phyloP scores from a whole-genome alignment of 2,888 invertebrate species.

The Caenorhabditis drosophilae region DNA sequence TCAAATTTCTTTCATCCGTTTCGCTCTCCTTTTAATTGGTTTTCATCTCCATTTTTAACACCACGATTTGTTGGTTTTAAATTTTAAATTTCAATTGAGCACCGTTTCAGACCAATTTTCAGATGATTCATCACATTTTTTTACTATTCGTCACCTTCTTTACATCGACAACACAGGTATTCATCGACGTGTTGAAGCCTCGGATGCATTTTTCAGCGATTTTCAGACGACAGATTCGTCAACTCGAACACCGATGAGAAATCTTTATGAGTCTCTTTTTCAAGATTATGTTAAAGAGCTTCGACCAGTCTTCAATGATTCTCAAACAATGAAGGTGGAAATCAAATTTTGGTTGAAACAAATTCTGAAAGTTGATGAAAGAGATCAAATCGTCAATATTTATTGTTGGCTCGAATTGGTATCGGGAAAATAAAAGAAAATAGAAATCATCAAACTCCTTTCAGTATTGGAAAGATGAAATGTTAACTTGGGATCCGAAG shows the following conservation, averaged over 20 bases:
- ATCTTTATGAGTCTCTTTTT: conserved; percentile 57
- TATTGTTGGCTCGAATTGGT: conserved; percentile 65
- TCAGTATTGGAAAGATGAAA: conserved; percentile 63
- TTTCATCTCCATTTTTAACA: too few species aligned
- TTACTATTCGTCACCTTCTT: too few species aligned
- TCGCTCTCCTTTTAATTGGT: too few species aligned
- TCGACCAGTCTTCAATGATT: conserved; percentile 63
- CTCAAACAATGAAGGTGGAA: conserved; percentile 42
- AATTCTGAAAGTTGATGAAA: conserved; percentile 64
- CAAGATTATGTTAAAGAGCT: conserved; percentile 57
- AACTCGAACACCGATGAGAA: conserved; percentile 38
- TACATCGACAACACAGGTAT: too few species aligned
- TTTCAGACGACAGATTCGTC: too few species aligned
- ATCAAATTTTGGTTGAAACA: conserved; percentile 68
- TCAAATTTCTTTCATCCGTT: too few species aligned
- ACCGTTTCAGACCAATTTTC: too few species aligned
- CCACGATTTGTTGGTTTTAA: too few species aligned
- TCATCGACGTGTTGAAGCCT: too few species aligned
- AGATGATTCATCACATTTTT: too few species aligned
- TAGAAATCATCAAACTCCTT: conserved; percentile 9
- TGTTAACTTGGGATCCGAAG: conserved; percentile 61
- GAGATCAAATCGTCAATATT: conserved; percentile 64
- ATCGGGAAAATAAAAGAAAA: not conserved
- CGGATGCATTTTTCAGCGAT: too few species aligned
- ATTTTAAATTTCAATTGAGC: too few species aligned